Evolutionary conservation across 2,113 vertebrate genomes (phyloP), one percentile per base, ranked within the genome.

Genomic region (Melospiza melodia): DNA sequence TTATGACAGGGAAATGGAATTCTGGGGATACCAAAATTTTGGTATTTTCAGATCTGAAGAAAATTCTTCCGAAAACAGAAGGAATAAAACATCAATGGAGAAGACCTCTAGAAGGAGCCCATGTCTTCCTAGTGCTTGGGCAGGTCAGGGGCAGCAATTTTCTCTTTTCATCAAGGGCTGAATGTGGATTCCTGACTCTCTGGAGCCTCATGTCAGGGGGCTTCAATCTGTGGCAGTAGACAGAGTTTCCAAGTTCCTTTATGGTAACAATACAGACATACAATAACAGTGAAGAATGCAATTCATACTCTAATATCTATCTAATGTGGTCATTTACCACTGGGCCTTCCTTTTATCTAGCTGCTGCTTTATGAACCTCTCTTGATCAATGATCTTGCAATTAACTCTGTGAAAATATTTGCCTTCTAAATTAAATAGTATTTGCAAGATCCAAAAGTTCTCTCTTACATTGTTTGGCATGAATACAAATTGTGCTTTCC

Each of bases 281-380:
- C 24, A 52, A 54, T 65, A 65, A 11, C 92, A 91, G 89, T 51
- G 93, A 95, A 87, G 80, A 94, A 93, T 93, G 86, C 55, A 96
- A 80, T 93, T 96, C 67, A 76, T 91, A 51, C 27, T 27, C 93
- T 76, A 94, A 61, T 91, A 95, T 67, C 51, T 83, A 13, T 63
- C n/a, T 81, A 81, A 94, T 82, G 90, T 95, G 81, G 80, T 95
- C 86, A 94, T 94, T 92, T 91, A 90, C 89, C 84, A 46, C 49
- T 77, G 73, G 87, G 55, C 94, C 96, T 97, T 97, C 83, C 77
- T 62, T 96, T 96, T 95, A 94, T 86, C 87, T 97, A 85, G 91
- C 81, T 95, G 27, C 33, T 96, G 84, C 59, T 94, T 93, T 96
- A 94, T 95, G 87, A 96, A 85, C 39, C 58, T 92, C 82, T 94